phyloP scores from a whole-genome alignment of 2,113 vertebrate species.

The Poecile atricapillus region DNA sequence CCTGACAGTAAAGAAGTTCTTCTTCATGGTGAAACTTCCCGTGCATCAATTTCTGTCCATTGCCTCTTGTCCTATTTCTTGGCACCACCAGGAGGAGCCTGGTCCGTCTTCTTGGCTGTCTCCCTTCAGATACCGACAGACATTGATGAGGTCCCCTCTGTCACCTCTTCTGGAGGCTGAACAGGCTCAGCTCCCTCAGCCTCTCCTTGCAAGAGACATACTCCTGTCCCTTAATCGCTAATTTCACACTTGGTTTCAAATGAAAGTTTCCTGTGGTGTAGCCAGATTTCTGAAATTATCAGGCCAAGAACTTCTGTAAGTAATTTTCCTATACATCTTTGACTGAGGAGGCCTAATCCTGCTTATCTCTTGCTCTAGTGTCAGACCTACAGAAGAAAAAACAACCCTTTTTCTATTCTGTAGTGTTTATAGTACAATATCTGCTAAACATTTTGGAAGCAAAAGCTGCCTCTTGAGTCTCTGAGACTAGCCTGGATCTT shows the following conservation, averaged over 20 bases:
- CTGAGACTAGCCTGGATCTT: background rate
- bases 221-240: background rate
- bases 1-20: background rate
- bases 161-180: background rate
- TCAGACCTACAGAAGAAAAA: background rate
- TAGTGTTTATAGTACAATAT: background rate
- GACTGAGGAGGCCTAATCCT: background rate
- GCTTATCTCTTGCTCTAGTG: background rate
- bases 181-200: background rate
- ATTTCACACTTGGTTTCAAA: background rate
- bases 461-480: background rate
- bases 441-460: background rate
- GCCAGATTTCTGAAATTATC: background rate
- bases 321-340: background rate
- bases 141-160: background rate
- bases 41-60: background rate
- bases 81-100: background rate
- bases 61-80: background rate
- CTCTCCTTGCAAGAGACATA: rapidly evolving
- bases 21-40: background rate
- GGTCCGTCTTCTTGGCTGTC: background rate
- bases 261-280: background rate
- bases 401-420: background rate
- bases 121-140: background rate
- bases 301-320: background rate